These are phyloP conservation scores for Hecatera dysodea DNA, from an alignment of 2,888 invertebrate species.

Conservation along the genomic window DNA sequence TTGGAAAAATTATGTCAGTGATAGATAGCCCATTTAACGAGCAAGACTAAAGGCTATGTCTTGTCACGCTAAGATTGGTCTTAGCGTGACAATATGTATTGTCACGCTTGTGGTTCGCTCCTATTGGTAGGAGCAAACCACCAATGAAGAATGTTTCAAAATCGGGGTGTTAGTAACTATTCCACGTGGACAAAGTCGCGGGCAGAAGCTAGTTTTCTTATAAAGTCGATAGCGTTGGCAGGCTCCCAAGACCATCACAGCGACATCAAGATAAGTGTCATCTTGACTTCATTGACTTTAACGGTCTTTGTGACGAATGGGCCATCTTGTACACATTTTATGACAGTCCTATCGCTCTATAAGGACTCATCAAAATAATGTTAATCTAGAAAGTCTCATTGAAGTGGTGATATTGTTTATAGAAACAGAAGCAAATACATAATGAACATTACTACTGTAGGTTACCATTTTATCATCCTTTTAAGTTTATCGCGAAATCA, in stretches of 20 bases:
- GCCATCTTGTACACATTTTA: conserved; percentile 1
- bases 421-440: background rate
- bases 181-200: too few species aligned
- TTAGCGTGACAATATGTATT: too few species aligned
- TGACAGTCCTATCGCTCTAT: background rate
- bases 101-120: too few species aligned
- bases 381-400: background rate
- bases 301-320: conserved; percentile 5
- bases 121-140: too few species aligned
- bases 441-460: background rate
- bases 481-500: too few species aligned
- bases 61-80: too few species aligned
- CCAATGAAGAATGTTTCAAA: too few species aligned
- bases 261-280: conserved; percentile 3
- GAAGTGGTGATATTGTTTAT: conserved; percentile 1
- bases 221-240: background rate
- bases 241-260: background rate
- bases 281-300: conserved; percentile 26
- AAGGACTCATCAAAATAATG: conserved; percentile 9
- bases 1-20: too few species aligned
- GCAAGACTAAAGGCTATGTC: too few species aligned
- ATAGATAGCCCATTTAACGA: too few species aligned
- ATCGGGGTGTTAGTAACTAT: too few species aligned
- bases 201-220: background rate
- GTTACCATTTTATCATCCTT: too few species aligned